Base-by-base conservation (phyloP, 2,888 invertebrate genomes). In the Ernsta delagoae region DNA sequence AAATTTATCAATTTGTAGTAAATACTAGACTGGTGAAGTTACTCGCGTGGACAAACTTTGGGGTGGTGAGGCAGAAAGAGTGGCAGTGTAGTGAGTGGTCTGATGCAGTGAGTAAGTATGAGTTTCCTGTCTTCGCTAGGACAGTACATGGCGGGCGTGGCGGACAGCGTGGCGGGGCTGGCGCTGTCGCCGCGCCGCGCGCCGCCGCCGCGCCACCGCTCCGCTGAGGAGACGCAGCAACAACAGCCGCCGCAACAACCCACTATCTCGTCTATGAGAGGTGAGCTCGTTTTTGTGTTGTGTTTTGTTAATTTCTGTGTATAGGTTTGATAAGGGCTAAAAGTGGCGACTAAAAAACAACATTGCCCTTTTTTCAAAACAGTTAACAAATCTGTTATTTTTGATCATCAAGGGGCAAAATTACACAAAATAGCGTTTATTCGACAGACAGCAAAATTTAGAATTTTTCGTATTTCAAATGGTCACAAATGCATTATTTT, bases 91-190 rank as follows among this genome's bases (percentile, higher is more conserved):
- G 45, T 16, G 45, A 1, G 50, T 60, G 57, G 64, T 65, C 39
- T 50, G 57, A 76, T 70, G 76, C 68, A 75, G 75, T 80, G 39
- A 39, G 74, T 75, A 70, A 74, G 73, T 67, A 97, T 97, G 97
- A 97, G 97, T 94, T 97, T 97, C 94, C 96, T 97, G 87, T 96
- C 96, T 86, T 97, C 97, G 53, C 90, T 97, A 79, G 96, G 97
- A 81, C 97, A 97, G 88, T 97, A 97, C 87, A 97, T 97, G 85
- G 97, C 41, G 81, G 97, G 96, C 80, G 95, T 97, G 84, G 97
- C 96, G 81, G 97, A 97, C 89, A 97, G 97, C 84, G 97, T 97
- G 76, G 97, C 97, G 60, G 97, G 96, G 79, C 90, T 97, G 77
- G 96, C 96, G 73, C 90, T 97, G 71, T 96, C 97, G 75, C 96